Evolutionary conservation across 2,888 invertebrate genomes (phyloP).

Genomic region (Drosophila leonis): DNA sequence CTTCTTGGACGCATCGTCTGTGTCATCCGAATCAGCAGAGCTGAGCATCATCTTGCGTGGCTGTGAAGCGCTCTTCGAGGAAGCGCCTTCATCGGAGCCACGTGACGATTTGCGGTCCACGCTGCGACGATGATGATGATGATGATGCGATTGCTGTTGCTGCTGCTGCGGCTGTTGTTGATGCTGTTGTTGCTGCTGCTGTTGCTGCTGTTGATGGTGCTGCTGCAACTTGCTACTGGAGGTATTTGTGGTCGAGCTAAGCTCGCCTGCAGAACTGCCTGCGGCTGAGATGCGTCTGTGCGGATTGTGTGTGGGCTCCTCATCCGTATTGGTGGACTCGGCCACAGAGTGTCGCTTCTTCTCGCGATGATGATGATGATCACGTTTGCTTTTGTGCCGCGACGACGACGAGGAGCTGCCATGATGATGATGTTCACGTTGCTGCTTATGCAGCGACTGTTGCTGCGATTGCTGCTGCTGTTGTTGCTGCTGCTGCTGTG

Average conservation of each 20-base stretch:
- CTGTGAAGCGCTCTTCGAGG: constrained; percentile 71
- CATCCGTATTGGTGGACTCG: constrained; percentile 75
- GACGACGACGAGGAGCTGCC: constrained; percentile 74
- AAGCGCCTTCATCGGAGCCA: constrained; percentile 73
- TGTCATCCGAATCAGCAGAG: constrained; percentile 91
- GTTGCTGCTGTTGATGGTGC: constrained; percentile 39
- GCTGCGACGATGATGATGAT: constrained; percentile 64
- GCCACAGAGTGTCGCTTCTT: constrained; percentile 83
- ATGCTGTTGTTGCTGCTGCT: constrained; percentile 24
- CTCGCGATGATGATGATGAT: constrained; percentile 84
- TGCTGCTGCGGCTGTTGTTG: constrained; percentile 20
- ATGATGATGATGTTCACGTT: constrained; percentile 71
- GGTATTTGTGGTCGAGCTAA: constrained; percentile 46
- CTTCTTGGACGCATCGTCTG: constrained; percentile 87
- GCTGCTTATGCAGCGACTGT: constrained; percentile 29
- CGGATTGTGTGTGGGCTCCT: constrained; percentile 70
- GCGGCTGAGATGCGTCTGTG: constrained; percentile 73
- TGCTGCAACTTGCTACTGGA: constrained; percentile 60
- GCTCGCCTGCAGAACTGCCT: constrained; percentile 74
- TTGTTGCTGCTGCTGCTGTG: constrained; percentile 34
- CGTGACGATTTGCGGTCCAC: constrained; percentile 75
- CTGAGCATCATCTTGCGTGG: constrained; percentile 86
- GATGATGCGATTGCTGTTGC: constrained; percentile 46
- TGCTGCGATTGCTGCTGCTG: constrained; percentile 3
- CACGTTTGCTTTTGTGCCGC: constrained; percentile 82